Base-by-base conservation (phyloP, 2,888 invertebrate species). In the Dolomedes plantarius region DNA sequence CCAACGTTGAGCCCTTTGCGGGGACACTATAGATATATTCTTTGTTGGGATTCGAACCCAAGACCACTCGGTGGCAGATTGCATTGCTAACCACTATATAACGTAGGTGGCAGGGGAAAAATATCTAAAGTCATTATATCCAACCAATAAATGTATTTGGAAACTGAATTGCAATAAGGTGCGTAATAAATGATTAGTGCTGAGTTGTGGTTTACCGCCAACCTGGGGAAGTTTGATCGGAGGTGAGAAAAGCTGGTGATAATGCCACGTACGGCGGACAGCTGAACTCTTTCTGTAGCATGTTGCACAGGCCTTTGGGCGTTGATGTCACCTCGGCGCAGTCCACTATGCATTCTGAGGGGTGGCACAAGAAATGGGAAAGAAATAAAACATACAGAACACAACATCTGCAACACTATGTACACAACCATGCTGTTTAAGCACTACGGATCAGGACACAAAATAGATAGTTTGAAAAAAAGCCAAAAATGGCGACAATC, bases 241-340 rank as follows among this genome's bases (percentile, higher is more conserved):
- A 85, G 72, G 81, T 64, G 50, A 75, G 80, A 87, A 88, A 88
- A 27, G 88, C 88, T 13, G 89, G 89, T 41, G 89, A 89, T 32
- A 89, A 87, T 67, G 89, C 89, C 69, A 89, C 81, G 68, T 89
- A 89, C 19, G 89, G 89, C 56, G 89, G 89, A 82, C 89, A 88
- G 82, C 87, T 87, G 82, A 88, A 89, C 74, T 89, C 89, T 88
- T 89, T 88, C 87, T 89, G 89, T 50, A 89, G 87, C 89, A 89
- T 89, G 83, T 88, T 87, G 88, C 89, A 89, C 75, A 89, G 87
- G 73, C 89, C 89, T 87, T 87, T 83, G 16, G 89, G 89, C 28
- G 88, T 88, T 41, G 88, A 39, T 16, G 82, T 81, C 64, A 80
- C 88, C 80, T 88, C 89, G 80, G 65, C 56, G 50, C 88, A 87